Base-by-base conservation (phyloP, 2,888 invertebrate species). In the Achlya flavicornis region DNA sequence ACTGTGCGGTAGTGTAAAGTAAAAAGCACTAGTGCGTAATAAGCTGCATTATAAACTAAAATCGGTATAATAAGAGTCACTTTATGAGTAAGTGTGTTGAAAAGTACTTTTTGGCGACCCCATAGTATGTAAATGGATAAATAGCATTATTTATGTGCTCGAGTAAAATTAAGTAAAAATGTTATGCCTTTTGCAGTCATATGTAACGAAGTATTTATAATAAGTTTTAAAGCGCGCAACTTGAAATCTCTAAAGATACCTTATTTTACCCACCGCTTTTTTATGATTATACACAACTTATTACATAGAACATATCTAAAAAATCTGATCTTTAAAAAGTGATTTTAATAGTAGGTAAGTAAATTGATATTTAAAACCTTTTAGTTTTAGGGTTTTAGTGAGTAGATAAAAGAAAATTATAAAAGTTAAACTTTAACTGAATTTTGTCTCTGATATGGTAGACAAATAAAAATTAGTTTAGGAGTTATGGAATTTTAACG, bases 381-480 rank as follows among this genome's bases (percentile, higher is more conserved):
- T 46, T n/a, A 46, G n/a, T n/a, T 46, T 46, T 46, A 46, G 46
- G n/a, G n/a, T n/a, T 46, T 46, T 46, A 46, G 46, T n/a, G 12
- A 12, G 46, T 46, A 46, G 46, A n/a, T n/a, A 46, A 26, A n/a
- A n/a, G n/a, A 46, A 46, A 46, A n/a, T 43, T 14, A 43, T 14
- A 41, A 41, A 41, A 46, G 46, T 46, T 10, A 12, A 41, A 41
- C 41, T 41, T 12, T 7, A 38, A 11, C 10, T 3, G 38, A 38
- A 26, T 26, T 38, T 38, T 38, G 41, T 41, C 41, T 41, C 4
- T 41, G 41, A 41, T 12, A 12, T 41, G 3, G 41, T 41, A 41
- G 41, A 41, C 2, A n/a, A 43, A 43, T 14, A 43, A 53, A 19
- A 19, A 19, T 8, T 53, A 53, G 53, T 14, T 10, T 53, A 53